These are phyloP conservation scores for Ormyrus nitidulus DNA, from an alignment of 2,888 invertebrate species.

Conservation along the genomic window DNA sequence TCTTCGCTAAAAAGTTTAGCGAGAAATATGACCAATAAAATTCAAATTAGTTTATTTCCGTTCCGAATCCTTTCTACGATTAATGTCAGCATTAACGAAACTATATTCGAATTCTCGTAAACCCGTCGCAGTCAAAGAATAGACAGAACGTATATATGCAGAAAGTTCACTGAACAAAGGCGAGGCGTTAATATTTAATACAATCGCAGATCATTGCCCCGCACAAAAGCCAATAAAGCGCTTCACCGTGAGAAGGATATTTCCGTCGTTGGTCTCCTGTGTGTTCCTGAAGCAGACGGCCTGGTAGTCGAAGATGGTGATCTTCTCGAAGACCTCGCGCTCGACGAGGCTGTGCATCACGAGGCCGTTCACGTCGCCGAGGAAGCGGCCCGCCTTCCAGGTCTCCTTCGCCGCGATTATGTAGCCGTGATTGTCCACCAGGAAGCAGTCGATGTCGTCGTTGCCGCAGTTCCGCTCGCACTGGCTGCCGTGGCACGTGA, in stretches of 20 bases:
- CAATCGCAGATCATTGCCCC: too few species aligned
- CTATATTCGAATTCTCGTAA: too few species aligned
- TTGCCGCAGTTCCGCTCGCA: constrained; percentile 79
- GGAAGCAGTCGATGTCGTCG: constrained; percentile 85
- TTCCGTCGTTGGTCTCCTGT: constrained; percentile 80
- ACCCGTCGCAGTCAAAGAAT: too few species aligned
- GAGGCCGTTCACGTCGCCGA: constrained; percentile 88
- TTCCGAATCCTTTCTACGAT: too few species aligned
- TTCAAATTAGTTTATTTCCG: too few species aligned
- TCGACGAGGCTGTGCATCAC: constrained; percentile 86
- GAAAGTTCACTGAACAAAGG: too few species aligned
- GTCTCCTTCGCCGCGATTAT: constrained; percentile 86
- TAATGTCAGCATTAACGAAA: too few species aligned
- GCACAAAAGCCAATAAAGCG: background rate
- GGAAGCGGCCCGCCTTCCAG: constrained; percentile 88
- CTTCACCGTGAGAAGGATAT: constrained; percentile 80
- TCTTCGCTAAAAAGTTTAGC: too few species aligned
- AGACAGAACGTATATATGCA: too few species aligned
- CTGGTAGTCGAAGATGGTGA: constrained; percentile 91
- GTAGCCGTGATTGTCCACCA: constrained; percentile 94
- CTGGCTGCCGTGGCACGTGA: constrained; percentile 73
- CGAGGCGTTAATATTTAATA: too few species aligned
- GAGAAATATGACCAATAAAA: too few species aligned
- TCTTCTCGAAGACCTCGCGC: constrained; percentile 85
- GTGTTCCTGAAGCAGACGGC: constrained; percentile 89